Base-by-base conservation (phyloP, 2,888 invertebrate species). In the Aquatica leii region DNA sequence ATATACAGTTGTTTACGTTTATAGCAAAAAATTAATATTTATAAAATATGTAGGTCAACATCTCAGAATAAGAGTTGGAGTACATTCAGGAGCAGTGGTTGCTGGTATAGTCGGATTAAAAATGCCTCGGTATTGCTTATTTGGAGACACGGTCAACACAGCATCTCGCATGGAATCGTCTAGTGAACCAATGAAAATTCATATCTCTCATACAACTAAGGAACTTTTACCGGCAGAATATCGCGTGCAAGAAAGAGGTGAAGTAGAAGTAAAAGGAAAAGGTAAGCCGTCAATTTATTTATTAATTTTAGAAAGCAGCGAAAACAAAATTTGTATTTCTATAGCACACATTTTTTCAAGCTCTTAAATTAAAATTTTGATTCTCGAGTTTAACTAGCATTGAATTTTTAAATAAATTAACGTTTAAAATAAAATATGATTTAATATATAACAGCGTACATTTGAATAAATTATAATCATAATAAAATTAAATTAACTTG, bases 91-190 rank as follows among this genome's bases (percentile, higher is more conserved):
- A 0, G 92, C 94, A 0, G 95, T 96, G 0, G 95, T 96, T 0
- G 96, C 96, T 0, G 97, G 97, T 0, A 95, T 97, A 34, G 95
- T 97, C 0, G 97, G 97, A 0, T 82, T 96, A 5, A 97, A 96
- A 83, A 96, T 97, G 95, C 96, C 96, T 0, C 83, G 90, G 35
- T 92, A 91, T 80, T 94, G 94, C 73, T 84, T 94, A 0, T 96
- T 96, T 76, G 96, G 96, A 0, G 95, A 95, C 77, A 92, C 94
- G 0, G 96, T 96, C 0, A 94, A 94, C 76, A 94, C 94, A 0
- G 96, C 96, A 0, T 94, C 94, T 0, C 84, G 94, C 31, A 95
- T 97, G 95, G 97, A 97, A 78, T 94, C 94, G 0, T 94, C 94
- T 0, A 93, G 95, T 65, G 90, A 92, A 76, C 91, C 96, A 0